Base-by-base conservation (phyloP, 1,140 invertebrate species). In the Drosophila parabipectinata region DNA sequence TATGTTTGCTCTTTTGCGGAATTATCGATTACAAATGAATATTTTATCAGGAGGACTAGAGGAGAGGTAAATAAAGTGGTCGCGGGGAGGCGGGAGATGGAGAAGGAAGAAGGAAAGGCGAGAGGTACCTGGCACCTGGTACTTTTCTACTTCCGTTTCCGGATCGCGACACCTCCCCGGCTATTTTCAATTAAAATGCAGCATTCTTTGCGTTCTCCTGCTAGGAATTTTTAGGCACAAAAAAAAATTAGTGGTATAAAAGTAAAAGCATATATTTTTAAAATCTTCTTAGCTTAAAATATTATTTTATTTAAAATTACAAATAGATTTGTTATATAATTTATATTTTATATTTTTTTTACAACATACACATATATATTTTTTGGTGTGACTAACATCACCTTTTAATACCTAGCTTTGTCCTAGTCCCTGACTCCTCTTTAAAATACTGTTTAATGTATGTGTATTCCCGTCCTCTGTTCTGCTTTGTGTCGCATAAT, bases 21-120 rank as follows among this genome's bases (percentile, higher is more conserved):
- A 88, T 88, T 88, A 88, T 88, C 83, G 83, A 88, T 88, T 88
- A 74, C 72, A 57, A 88, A 88, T 88, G 83, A 88, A 88, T 88
- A 88, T 88, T 88, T 88, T 79, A 88, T 88, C 77, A 88, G 79
- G 67, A 63, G 62, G 53, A 51, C 15, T n/a, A 3, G 45, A 21
- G 9, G 44, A 1, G 56, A 60, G 44, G 21, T 45, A 34, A 24
- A 41, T 28, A 30, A 47, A 48, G 44, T 14, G 9, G 30, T 30
- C 24, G 34, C 26, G 15, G 15, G 7, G 28, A 44, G 18, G 15
- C 1, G 15, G 3, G 4, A 6, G 41, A 15, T n/a, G 24, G 28
- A 4, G 18, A 0, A 32, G 6, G 39, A 3, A 5, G 3, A 12
- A 21, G 4, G 15, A 37, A 10, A 18, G 24, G 4, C 1, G 44